Evolutionary conservation across 2,797 vertebrate species (phyloP).

Genomic region (Ciconia nigra): DNA sequence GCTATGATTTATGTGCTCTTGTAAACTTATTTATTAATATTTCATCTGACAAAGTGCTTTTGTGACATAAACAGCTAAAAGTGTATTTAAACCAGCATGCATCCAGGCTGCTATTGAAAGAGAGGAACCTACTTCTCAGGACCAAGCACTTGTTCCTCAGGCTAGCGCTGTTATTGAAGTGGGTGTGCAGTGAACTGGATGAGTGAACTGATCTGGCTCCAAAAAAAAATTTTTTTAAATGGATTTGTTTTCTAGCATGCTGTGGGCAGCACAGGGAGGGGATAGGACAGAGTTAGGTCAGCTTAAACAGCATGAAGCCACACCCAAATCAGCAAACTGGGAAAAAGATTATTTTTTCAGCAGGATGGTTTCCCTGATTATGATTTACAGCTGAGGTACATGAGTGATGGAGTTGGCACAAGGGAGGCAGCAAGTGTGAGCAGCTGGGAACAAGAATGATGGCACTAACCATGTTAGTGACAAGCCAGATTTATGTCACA

Average conservation of each 20-base stretch:
- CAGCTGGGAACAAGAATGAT: neutral
- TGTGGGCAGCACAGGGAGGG: neutral
- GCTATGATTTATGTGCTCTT: neutral
- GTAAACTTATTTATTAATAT: neutral
- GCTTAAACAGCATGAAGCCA: neutral
- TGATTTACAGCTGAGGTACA: neutral
- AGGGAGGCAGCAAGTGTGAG: neutral
- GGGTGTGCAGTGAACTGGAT: neutral
- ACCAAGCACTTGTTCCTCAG: neutral
- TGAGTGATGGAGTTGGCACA: neutral
- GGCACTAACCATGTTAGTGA: neutral
- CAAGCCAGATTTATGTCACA: neutral
- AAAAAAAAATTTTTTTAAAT: neutral
- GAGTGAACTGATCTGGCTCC: neutral
- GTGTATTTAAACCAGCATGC: neutral
- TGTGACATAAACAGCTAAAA: neutral
- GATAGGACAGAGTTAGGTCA: neutral
- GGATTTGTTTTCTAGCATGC: neutral
- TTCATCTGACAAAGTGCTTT: neutral
- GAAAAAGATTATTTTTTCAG: neutral
- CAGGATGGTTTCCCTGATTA: neutral
- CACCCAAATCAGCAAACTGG: neutral
- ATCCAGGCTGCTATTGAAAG: neutral
- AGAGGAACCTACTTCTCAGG: neutral
- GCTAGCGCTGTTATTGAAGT: accelerated